phyloP scores from a whole-genome alignment of 2,888 invertebrate species.

The Drosophila testacea region DNA sequence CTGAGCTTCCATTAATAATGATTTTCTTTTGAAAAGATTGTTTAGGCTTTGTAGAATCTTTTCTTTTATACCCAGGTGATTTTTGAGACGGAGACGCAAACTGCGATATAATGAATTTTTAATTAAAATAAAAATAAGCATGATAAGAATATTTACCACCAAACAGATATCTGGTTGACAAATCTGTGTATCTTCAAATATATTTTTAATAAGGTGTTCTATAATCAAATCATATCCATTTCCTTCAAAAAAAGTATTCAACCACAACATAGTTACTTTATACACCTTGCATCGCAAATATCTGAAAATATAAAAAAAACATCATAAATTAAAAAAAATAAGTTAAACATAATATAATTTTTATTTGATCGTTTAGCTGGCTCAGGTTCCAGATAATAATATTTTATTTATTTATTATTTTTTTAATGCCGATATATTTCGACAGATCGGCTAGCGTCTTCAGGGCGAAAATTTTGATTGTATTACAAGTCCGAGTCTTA shows the following conservation, averaged over 20 bases:
- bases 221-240: constrained; percentile 36
- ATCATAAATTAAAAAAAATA: no score
- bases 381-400: no score
- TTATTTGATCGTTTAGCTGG: no score
- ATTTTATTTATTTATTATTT: no score
- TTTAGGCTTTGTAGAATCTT: neutral
- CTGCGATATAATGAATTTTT: constrained; percentile 8
- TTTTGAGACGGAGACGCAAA: neutral
- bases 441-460: no score
- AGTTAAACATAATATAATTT: no score
- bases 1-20: neutral
- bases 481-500: no score
- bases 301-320: constrained; percentile 22
- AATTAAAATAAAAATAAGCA: neutral
- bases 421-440: no score
- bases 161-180: constrained; percentile 23
- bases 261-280: constrained; percentile 32
- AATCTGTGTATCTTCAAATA: constrained; percentile 33
- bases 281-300: constrained; percentile 32
- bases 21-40: neutral
- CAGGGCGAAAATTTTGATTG: no score
- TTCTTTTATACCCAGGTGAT: neutral
- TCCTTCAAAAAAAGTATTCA: constrained; percentile 36
- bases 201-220: constrained; percentile 27
- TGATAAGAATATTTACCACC: constrained; percentile 17